Conservation (phyloP, 1,140 invertebrate genomes). For the Drosophila kepulauana region DNA sequence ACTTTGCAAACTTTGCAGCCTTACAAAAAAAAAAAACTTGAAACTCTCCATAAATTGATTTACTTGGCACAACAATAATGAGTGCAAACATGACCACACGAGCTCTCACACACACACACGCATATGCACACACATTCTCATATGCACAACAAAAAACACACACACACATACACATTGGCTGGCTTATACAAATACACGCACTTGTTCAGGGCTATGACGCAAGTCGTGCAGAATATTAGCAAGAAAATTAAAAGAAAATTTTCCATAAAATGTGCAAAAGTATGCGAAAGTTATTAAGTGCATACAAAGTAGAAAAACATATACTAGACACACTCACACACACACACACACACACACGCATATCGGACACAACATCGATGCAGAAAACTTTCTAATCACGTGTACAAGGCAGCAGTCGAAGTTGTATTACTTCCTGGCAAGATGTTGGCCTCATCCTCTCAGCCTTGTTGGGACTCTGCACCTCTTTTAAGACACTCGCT, state of each 20-base stretch:
- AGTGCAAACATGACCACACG: conserved; percentile 53
- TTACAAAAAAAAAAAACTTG: conserved; percentile 47
- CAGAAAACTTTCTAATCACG: conserved; percentile 80
- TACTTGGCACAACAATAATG: conserved; percentile 61
- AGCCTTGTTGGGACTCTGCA: background rate
- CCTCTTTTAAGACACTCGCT: conserved; percentile 24
- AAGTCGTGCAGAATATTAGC: conserved; percentile 57
- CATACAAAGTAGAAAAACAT: conserved; percentile 74
- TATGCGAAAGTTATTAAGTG: conserved; percentile 84
- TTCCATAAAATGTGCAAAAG: conserved; percentile 82
- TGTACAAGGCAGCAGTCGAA: conserved; percentile 69
- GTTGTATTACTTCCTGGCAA: conserved; percentile 66
- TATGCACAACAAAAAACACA: background rate
- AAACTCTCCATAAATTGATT: conserved; percentile 58
- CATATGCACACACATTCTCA: background rate
- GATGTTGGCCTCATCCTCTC: conserved; percentile 22
- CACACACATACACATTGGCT: background rate
- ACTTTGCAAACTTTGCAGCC: conserved; percentile 45
- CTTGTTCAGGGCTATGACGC: conserved; percentile 32
- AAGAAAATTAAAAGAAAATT: conserved; percentile 76
- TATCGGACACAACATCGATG: conserved; percentile 28
- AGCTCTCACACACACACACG: conserved; percentile 13
- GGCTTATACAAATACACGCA: conserved; percentile 29
- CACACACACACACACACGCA: conserved; percentile 26
- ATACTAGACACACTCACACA: conserved; percentile 47